Base-by-base conservation (phyloP, 2,888 invertebrate species). In the Cosmopolites sordidus region DNA sequence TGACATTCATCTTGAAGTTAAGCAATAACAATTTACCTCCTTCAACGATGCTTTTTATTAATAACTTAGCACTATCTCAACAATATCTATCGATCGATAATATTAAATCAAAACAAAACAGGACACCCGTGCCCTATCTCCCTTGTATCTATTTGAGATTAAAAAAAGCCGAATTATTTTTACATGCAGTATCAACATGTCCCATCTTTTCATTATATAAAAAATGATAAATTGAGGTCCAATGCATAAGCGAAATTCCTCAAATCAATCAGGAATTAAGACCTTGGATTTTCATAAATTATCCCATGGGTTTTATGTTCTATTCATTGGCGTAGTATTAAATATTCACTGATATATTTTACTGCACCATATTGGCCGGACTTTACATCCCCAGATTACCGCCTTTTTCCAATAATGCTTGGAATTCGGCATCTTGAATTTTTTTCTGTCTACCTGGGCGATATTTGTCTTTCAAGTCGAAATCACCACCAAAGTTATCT, bases 1-100 rank as follows among this genome's bases (percentile, higher is more conserved):
- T 56, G 43, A 30, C 46, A 52, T 56, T 56, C 43, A 43, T 52
- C 43, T 55, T 33, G 33, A 47, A 16, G 42, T 54, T 48, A 37
- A 48, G 54, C 27, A 49, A 50, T 46, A 54, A 45, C 33, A 45
- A 44, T 54, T 54, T 33, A 40, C 44, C 48, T 9, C 46, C 46
- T 49, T 50, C 44, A 38, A 16, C 44, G 29, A 17, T 12, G 18
- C 6, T 22, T 40, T 51, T 40, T 51, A 47, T 51, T 46, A 46
- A 47, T 42, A 45, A 30, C 39, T 45, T 49, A 48, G 17, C 48
- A 43, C 48, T 48, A 53, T 48, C 53, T 39, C 17, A 29, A 40
- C 15, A 30, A 48, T 41, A 48, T 54, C 49, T 48, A 29, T 8
- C 37, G 38, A 54, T 45, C 27, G 40, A 18, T 14, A 18, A 22